Evolutionary conservation across 1,140 invertebrate species (phyloP).

Genomic region (Magallana ariakensis): DNA sequence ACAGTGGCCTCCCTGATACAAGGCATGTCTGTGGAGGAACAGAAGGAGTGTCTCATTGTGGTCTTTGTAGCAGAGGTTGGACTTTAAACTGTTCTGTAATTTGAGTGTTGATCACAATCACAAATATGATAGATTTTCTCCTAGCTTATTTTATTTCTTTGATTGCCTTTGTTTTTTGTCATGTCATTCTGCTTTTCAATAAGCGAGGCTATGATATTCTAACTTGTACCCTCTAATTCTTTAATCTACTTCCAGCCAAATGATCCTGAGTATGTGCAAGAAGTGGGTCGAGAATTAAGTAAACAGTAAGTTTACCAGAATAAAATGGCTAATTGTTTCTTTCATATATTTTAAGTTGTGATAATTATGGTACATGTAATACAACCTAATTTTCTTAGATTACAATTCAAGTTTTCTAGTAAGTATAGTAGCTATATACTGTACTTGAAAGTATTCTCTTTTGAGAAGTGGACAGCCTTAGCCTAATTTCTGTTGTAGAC

Average conservation of each 20-base stretch:
- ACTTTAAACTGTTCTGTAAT: neutral
- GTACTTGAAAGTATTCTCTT: too few relatives aligned
- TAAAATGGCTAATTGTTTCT: too few relatives aligned
- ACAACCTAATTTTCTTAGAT: too few relatives aligned
- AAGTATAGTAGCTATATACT: too few relatives aligned
- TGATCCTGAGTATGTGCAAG: slow-evolving; percentile 76
- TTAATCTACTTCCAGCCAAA: slow-evolving; percentile 75
- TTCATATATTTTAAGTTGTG: too few relatives aligned
- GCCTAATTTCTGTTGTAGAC: too few relatives aligned
- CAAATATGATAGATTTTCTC: neutral
- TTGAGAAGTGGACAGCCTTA: too few relatives aligned
- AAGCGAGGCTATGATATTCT: too few relatives aligned
- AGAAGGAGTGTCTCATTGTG: slow-evolving; percentile 90
- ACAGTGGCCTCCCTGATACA: slow-evolving; percentile 93
- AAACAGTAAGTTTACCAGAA: slow-evolving; percentile 83
- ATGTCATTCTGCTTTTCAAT: too few relatives aligned
- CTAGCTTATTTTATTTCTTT: neutral
- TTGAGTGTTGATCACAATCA: too few relatives aligned
- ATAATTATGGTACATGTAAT: too few relatives aligned
- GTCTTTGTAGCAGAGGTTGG: slow-evolving; percentile 92
- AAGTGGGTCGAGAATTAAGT: slow-evolving; percentile 84
- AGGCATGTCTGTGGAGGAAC: slow-evolving; percentile 88
- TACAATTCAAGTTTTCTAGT: too few relatives aligned
- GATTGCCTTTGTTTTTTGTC: neutral
- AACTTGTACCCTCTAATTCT: neutral